Evolutionary conservation across 2,797 vertebrate genomes (phyloP).

Genomic region (Eulemur mongoz): DNA sequence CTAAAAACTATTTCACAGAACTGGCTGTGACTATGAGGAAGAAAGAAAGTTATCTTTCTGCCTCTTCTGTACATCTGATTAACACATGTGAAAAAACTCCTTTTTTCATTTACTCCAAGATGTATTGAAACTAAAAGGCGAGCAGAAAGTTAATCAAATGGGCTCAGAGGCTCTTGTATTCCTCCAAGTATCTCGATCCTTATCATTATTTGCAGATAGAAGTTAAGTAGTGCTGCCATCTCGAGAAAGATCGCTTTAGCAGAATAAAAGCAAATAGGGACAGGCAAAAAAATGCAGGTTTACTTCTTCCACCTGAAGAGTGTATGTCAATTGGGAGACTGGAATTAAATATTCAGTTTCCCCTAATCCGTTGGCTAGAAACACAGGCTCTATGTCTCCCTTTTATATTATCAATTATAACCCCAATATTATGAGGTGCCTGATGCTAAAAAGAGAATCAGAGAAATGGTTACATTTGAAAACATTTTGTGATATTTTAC

Average conservation of each 20-base stretch:
- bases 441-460: not conserved
- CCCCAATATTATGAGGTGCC: not conserved
- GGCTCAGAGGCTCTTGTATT: not conserved
- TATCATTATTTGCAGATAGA: conserved; percentile 25
- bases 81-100: not conserved
- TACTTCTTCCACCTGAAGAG: not conserved
- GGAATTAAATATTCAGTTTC: not conserved
- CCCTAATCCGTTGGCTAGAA: not conserved
- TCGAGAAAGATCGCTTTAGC: not conserved
- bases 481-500: not conserved
- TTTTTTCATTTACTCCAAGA: not conserved
- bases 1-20: conserved; percentile 41
- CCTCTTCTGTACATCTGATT: not conserved
- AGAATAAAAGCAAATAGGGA: not conserved
- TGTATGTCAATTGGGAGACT: not conserved
- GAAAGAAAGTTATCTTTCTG: not conserved
- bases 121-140: not conserved
- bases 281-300: not conserved
- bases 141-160: not conserved
- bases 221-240: not conserved
- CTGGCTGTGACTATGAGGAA: not conserved
- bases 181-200: not conserved
- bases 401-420: not conserved
- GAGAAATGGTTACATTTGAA: not conserved
- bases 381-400: not conserved